Evolutionary conservation across 1,140 invertebrate genomes (phyloP).

Genomic region (Drosophila subobscura): DNA sequence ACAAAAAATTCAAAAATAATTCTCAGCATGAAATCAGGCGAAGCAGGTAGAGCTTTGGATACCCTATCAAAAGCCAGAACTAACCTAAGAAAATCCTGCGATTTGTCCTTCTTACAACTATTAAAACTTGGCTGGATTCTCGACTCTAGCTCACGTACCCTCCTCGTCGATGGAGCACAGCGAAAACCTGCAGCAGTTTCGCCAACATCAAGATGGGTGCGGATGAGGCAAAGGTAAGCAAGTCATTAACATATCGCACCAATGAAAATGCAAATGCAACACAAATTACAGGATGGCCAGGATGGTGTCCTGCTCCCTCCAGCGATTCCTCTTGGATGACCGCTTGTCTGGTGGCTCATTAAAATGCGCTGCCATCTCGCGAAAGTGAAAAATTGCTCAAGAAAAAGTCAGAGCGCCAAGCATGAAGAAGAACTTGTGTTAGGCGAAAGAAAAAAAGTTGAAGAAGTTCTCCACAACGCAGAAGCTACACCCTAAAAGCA

Average conservation of each 20-base stretch:
- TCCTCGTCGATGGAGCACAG: background rate
- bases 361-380: conserved; percentile 81
- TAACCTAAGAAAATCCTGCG: too few species aligned
- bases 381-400: conserved; percentile 79
- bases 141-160: too few species aligned
- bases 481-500: background rate
- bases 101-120: too few species aligned
- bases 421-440: conserved; percentile 13
- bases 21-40: background rate
- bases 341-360: conserved; percentile 66
- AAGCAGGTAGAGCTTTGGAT: too few species aligned
- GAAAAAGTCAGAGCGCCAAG: conserved; percentile 25
- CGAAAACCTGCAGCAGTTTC: conserved; percentile 35
- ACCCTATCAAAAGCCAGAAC: too few species aligned
- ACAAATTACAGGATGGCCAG: conserved; percentile 45
- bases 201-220: conserved; percentile 50
- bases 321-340: conserved; percentile 22
- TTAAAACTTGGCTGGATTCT: too few species aligned
- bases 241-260: conserved; percentile 80
- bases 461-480: conserved; percentile 3
- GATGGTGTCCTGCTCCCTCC: conserved; percentile 11
- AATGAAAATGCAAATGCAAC: conserved; percentile 81
- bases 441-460: conserved; percentile 20
- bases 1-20: conserved; percentile 37
- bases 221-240: conserved; percentile 59